Base-by-base conservation (phyloP, 2,888 invertebrate genomes). In the Cheilosia scutellata region DNA sequence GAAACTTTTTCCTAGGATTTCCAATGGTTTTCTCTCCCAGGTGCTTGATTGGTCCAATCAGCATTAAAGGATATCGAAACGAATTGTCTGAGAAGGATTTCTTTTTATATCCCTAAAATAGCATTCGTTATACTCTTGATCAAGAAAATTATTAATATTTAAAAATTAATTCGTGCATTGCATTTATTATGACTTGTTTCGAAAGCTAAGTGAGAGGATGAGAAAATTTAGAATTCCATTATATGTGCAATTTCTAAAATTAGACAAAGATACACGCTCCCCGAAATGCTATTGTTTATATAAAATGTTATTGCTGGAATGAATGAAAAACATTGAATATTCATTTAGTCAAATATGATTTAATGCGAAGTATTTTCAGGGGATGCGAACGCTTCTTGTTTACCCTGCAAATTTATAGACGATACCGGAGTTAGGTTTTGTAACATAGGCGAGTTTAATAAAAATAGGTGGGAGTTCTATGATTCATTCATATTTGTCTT, bases 51-150 rank as follows among this genome's bases (percentile, higher is more conserved):
- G 92, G 92, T 89, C 91, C 92, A 87, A 92, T 89, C 88, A 92
- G 90, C 90, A 92, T 90, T 89, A 92, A 90, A 87, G 92, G 92
- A 91, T 92, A 92, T 82, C 92, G 92, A 90, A 92, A 92, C 83
- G 89, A 90, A 87, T 89, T 90, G 76, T 91, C 91, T 86, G 90
- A 89, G 89, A 91, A 89, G 80, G 88, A 65, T 82, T 87, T 88
- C 82, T 87, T 88, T 80, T 88, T 87, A 87, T 88, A 80, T 72
- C 70, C 89, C 88, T 89, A 88, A 82, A 89, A 88, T 74, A 84
- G 79, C 58, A 75, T 47, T 82, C 78, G 63, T 78, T 65, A 68
- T 66, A 63, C 37, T 33, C 57, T 63, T 55, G 31, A 42, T 51
- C 29, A 66, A 51, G 13, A 60, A 58, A 13, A 63, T 37, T 5